These are phyloP conservation scores for Lepas anatifera DNA, from an alignment of 2,888 invertebrate species.

Conservation along the genomic window DNA sequence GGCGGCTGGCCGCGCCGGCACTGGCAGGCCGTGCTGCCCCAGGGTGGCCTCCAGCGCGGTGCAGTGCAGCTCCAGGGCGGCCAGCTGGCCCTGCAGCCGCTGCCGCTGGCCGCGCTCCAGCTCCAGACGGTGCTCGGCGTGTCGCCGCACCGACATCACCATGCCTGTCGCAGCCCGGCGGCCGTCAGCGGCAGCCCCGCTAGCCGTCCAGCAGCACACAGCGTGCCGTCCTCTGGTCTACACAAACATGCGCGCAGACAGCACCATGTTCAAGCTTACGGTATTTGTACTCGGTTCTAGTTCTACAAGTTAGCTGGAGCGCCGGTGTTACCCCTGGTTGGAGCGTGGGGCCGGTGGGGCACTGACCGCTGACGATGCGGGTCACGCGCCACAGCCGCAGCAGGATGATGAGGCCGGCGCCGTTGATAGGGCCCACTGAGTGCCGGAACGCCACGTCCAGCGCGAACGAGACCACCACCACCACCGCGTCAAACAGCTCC, in stretches of 20 bases:
- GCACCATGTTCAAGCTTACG: no score
- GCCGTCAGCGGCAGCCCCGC: neutral
- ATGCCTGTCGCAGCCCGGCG: conserved; percentile 19
- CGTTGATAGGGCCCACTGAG: conserved; percentile 30
- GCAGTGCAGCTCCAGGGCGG: neutral
- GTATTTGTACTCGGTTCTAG: no score
- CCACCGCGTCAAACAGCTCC: conserved; percentile 36
- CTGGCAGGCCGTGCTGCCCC: neutral
- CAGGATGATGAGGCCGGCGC: conserved; percentile 34
- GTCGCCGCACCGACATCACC: conserved; percentile 23
- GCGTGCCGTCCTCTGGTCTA: no score
- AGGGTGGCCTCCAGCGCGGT: neutral
- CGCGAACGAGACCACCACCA: conserved; percentile 34
- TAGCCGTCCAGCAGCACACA: no score
- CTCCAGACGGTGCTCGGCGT: conserved; percentile 13
- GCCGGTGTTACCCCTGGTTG: no score
- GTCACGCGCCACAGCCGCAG: conserved; percentile 37
- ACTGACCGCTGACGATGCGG: conserved; percentile 36
- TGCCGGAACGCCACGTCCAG: conserved; percentile 34
- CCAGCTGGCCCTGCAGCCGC: conserved; percentile 8
- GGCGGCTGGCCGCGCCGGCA: neutral
- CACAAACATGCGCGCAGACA: no score
- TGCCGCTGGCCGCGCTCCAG: neutral
- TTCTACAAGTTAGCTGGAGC: no score
- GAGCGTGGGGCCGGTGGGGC: no score